Evolutionary conservation across 2,797 vertebrate species (phyloP), one percentile per base, ranked within the genome.

Genomic region (Luscinia luscinia): DNA sequence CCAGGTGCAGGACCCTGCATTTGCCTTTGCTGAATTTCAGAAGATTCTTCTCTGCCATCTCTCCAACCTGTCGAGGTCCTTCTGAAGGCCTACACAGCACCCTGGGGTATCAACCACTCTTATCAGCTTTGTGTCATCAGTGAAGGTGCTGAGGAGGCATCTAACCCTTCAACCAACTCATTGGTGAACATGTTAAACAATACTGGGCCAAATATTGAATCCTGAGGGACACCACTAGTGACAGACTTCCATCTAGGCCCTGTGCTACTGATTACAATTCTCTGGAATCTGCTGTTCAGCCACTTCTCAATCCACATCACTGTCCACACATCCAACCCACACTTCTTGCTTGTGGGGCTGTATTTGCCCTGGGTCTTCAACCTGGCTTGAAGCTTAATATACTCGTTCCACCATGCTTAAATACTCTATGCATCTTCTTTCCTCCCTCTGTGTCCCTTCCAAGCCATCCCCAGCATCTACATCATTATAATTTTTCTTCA

Each of bases 321-420:
- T 41, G 41, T 41, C 41, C 59, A 61, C 59, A 41, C 38, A 61
- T 61, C 59, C 38, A 61, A 61, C 38, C 38, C 59, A 61, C 59
- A 28, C 18, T 40, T 61, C 59, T 61, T 40, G 59, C 32, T 58
- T 34, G 40, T 0, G 0, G n/a, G 22, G 13, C 57, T 2, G 0
- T 41, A 55, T 8, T 24, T 77, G 41, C 32, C 38, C 43, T 16
- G 12, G 5, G 5, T 63, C 48, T 66, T 36, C 40, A 67, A 26
- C 32, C 12, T n/a, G 36, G 11, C 21, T 52, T 61, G n/a, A 58
- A 75, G 16, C 13, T 79, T 40, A 40, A 59, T 16, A 20, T 6
- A 6, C 30, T 67, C 0, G 0, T 77, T 30, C 19, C 40, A 55
- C 26, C 34, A 5, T 40, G 24, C n/a, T 85, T 17, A 81, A 93